Base-by-base conservation (phyloP, 2,888 invertebrate species). In the Plemyria rubiginata region DNA sequence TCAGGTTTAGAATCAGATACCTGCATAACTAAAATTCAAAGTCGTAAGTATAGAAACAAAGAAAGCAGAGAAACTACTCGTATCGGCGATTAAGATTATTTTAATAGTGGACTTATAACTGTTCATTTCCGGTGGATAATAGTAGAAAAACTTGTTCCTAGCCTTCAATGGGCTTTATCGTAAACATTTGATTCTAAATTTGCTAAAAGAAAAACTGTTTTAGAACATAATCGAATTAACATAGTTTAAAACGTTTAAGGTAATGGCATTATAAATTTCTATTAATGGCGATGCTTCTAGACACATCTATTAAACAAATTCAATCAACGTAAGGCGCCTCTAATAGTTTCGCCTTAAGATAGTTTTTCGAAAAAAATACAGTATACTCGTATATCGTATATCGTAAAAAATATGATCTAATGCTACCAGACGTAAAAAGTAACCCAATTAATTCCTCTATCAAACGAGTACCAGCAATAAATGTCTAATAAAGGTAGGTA, bases 101-200 rank as follows among this genome's bases (percentile, higher is more conserved):
- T 48, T 49, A 55, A 55, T 48, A 55, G 48, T 38, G 22, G 49
- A 22, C 38, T 48, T 49, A 66, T 73, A 75, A 75, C 73, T 71
- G 73, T 77, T 75, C 67, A 75, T 76, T 77, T 81, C 81, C 81
- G 81, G 76, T 73, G 78, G 59, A 67, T 76, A n/a, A 79, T 80
- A 79, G 79, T 73, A 77, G 73, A 77, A 78, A 80, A 76, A 76
- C 75, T 70, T 65, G 73, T 71, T 76, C 70, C 70, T 68, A 59
- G 68, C 68, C 56, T 60, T 65, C 60, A 55, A 62, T 56, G 22
- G 48, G 38, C 54, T 55, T 57, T 66, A 65, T 71, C 63, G 65
- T 70, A 73, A 66, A 69, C 62, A 72, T 72, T 71, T 65, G 54
- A 75, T 77, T 73, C 67, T 71, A 70, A 67, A 70, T 76, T 70